Percentiles rank a stretch among this genome's conserved stretches.
These are phyloP conservation scores for Solea solea DNA, from an alignment of 2,113 vertebrate species.

Conservation along the genomic window DNA sequence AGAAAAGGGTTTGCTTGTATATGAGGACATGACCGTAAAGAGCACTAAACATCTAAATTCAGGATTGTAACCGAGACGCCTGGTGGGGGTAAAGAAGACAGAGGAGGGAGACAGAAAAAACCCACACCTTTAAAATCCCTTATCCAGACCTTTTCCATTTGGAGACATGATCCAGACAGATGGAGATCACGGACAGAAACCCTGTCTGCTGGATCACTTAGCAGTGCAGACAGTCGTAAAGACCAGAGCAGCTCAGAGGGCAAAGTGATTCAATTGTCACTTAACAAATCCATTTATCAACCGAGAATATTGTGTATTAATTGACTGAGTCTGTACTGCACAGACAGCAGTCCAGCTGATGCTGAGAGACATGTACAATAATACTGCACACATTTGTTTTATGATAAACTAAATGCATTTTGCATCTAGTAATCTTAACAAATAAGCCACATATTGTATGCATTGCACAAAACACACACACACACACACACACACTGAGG, in stretches of 20 bases:
- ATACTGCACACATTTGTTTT: too few relatives aligned
- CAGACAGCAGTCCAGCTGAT: neutral
- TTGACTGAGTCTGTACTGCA: neutral
- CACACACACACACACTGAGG: too few relatives aligned
- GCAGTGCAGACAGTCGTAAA: slow-evolving; percentile 12
- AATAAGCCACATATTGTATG: too few relatives aligned
- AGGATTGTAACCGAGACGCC: slow-evolving; percentile 19
- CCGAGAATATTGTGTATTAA: slow-evolving; percentile 13
- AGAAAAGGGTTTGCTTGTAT: neutral
- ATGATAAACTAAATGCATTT: too few relatives aligned
- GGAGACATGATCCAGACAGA: slow-evolving; percentile 49
- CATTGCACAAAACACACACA: too few relatives aligned
- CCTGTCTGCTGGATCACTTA: slow-evolving; percentile 59
- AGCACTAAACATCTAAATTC: neutral
- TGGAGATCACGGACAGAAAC: slow-evolving; percentile 32
- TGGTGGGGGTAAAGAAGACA: slow-evolving; percentile 23
- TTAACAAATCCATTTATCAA: slow-evolving; percentile 14
- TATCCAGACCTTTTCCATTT: slow-evolving; percentile 65
- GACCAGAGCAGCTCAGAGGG: slow-evolving; percentile 38
- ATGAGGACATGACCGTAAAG: neutral
- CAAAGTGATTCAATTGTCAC: neutral
- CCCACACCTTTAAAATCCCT: slow-evolving; percentile 45
- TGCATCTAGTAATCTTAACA: too few relatives aligned
- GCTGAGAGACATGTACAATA: too few relatives aligned
- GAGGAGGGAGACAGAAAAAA: slow-evolving; percentile 3